Percentiles rank a stretch among this genome's conserved stretches.
These are phyloP conservation scores for Cryptus armator DNA, from an alignment of 2,888 invertebrate species.

Conservation along the genomic window DNA sequence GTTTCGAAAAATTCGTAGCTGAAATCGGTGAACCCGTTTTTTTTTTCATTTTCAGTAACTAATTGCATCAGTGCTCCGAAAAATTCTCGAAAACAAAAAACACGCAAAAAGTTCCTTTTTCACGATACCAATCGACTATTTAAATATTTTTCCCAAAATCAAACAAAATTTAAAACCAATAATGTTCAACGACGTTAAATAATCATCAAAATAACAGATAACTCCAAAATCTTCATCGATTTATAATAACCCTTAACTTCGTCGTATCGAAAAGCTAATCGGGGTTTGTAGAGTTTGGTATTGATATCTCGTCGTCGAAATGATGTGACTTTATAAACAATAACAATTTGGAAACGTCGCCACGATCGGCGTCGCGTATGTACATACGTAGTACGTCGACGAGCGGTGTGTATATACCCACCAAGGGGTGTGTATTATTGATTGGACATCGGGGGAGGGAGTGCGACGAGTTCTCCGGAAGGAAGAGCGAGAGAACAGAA, in stretches of 20 bases:
- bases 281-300: not conserved
- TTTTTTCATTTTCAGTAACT: no score
- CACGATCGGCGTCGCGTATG: constrained; percentile 35
- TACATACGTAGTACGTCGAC: constrained; percentile 69
- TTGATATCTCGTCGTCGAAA: not conserved
- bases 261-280: not conserved
- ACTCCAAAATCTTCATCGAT: no score
- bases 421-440: constrained; percentile 78
- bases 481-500: constrained; percentile 27
- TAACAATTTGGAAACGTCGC: not conserved
- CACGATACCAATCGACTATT: no score
- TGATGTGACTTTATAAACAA: constrained; percentile 13
- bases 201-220: no score
- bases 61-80: not conserved
- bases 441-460: constrained; percentile 79
- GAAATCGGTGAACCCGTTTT: no score
- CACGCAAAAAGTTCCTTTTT: no score
- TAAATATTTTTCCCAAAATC: no score
- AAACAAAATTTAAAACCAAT: no score
- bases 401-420: not conserved
- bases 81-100: not conserved
- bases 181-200: no score
- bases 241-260: not conserved
- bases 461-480: constrained; percentile 63
- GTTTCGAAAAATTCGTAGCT: no score